Evolutionary conservation across 2,797 vertebrate genomes (phyloP), one percentile per base, ranked within the genome.

Genomic region (Pampus argenteus): DNA sequence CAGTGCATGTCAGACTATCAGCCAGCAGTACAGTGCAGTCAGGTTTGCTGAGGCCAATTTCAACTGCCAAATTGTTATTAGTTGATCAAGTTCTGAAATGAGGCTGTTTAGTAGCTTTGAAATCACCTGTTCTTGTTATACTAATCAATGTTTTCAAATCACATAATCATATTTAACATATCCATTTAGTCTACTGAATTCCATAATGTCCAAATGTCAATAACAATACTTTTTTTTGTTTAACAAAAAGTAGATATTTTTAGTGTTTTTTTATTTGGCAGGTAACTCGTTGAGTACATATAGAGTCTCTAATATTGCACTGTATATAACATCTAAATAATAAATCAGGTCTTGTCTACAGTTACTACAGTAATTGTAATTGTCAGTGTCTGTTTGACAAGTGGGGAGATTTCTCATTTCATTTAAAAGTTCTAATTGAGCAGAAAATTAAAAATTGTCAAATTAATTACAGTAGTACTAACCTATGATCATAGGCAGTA

Each of bases 1-100:
- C 14, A 42, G 0, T 92, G 92, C 20, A 91, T 93, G 44, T 91
- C 22, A 34, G 48, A 59, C 20, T 38, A 14, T 15, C 48, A 56
- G 23, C 14, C 31, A 61, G 26, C 51, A 47, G 17, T 0, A 15
- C 38, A 29, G 26, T 5, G 40, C 1, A 20, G 4, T 51, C 26
- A 13, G 26, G 47, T 17, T 34, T 14, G 10, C 17, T 38, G 10
- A 58, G 20, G 14, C 8, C 0, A 20, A 36, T 47, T 22, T 23
- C 9, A n/a, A 7, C 5, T 26, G 25, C 3, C 36, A 15, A 55
- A 56, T 18, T 13, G 29, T 3, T 49, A 38, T 29, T 29, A 68
- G 26, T 49, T 25, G 14, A 44, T 15, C 8, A 36, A 34, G n/a
- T 44, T 29, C 15, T 40, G 4, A 47, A 55, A 45, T 8, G 6